Evolutionary conservation across 2,888 invertebrate species (phyloP).

Genomic region (Tethea ocularis): DNA sequence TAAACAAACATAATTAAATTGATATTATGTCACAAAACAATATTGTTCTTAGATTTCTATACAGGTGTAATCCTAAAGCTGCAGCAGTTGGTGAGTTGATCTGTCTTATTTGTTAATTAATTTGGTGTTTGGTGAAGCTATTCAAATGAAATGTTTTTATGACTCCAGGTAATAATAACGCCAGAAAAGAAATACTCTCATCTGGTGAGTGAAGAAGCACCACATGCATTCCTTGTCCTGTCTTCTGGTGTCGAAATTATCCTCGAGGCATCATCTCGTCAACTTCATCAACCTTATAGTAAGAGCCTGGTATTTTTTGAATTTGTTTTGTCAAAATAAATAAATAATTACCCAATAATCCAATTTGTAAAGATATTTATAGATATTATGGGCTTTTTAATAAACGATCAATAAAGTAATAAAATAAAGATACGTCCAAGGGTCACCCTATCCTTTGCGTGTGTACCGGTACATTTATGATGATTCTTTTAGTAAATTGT

Average conservation of each 20-base stretch:
- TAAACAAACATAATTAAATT: slow-evolving; percentile 66
- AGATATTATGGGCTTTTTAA: slow-evolving; percentile 39
- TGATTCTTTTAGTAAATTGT: slow-evolving; percentile 9
- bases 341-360: slow-evolving; percentile 55
- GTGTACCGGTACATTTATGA: slow-evolving; percentile 40
- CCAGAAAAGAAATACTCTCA: slow-evolving; percentile 13
- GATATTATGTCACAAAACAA: slow-evolving; percentile 63
- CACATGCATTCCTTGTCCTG: slow-evolving; percentile 6
- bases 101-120: slow-evolving; percentile 51
- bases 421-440: slow-evolving; percentile 34
- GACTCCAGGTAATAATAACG: slow-evolving; percentile 62
- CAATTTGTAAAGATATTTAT: slow-evolving; percentile 44
- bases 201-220: slow-evolving; percentile 20
- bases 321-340: slow-evolving; percentile 73
- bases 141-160: slow-evolving; percentile 44
- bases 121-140: slow-evolving; percentile 37
- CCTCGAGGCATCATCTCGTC: slow-evolving; percentile 35
- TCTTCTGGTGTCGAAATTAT: slow-evolving; percentile 22
- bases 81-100: slow-evolving; percentile 67
- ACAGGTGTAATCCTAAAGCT: slow-evolving; percentile 53
- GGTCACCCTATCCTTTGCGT: slow-evolving; percentile 45
- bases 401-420: slow-evolving; percentile 31
- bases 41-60: slow-evolving; percentile 44
- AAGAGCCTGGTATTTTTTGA: slow-evolving; percentile 79
- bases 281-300: slow-evolving; percentile 71